Base-by-base conservation (phyloP, 2,888 invertebrate genomes). In the Epiperipatus broadwayi region DNA sequence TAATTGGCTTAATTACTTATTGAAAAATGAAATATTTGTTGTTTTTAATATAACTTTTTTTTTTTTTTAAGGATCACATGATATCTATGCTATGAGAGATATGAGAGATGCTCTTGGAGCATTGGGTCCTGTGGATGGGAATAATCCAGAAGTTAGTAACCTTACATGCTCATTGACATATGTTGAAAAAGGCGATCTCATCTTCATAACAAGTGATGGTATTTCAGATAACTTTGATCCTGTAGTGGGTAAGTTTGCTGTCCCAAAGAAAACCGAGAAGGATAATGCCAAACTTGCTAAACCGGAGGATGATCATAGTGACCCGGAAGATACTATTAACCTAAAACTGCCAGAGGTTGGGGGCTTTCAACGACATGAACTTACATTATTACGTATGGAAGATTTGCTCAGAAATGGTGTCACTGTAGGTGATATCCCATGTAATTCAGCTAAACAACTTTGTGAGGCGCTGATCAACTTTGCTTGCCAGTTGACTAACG, bases 191-290 rank as follows among this genome's bases (percentile, higher is more conserved):
- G 80, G 77, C 7, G 84, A 85, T 53, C 73, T 85, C 43, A 75
- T 85, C 19, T 77, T 83, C 56, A 66, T 85, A 12, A 81, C 83
- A 1, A 79, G 78, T n/a, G 84, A 85, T 53, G 84, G 84, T 5
- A 71, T 85, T 21, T 79, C 80, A 4, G 84, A 85, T 55, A 85
- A 85, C 57, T 80, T 83, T 51, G 84, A 85, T 61, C 84, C 84
- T 1, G 83, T 84, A 21, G 83, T 85, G 40, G 83, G 83, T 20
- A 79, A 78, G 59, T 79, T 83, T 53, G 78, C 81, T 4, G 52
- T 65, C 30, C 53, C 57, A 3, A 47, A 46, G 36, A 50, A 49
- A 40, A 44, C 46, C 27, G 42, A 43, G 21, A 22, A 41, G 67
- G 44, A 18, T 46, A 45, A 19, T 29, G 12, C n/a, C 14, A 16